These are phyloP conservation scores for Julus scandinavius DNA, from an alignment of 2,888 invertebrate genomes.

Conservation along the genomic window DNA sequence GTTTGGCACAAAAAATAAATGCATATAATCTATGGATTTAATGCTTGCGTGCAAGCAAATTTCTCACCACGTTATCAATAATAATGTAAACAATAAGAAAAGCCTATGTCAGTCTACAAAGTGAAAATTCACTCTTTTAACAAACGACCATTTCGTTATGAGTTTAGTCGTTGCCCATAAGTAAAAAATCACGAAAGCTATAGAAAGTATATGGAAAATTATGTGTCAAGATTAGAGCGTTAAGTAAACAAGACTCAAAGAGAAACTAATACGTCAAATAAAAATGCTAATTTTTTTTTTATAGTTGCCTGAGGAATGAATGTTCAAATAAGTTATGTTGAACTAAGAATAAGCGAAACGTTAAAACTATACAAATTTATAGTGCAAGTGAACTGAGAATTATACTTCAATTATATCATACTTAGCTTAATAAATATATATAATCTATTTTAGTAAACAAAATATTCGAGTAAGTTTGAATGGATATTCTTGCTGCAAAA, in stretches of 20 bases:
- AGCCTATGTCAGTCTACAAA: background rate
- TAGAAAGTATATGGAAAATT: background rate
- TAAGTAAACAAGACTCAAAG: background rate
- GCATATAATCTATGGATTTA: background rate
- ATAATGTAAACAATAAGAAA: background rate
- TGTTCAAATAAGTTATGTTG: background rate
- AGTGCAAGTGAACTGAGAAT: too few relatives aligned
- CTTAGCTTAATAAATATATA: too few relatives aligned
- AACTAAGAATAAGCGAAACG: too few relatives aligned
- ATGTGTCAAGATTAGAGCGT: background rate
- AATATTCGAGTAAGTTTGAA: too few relatives aligned
- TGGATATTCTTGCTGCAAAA: too few relatives aligned
- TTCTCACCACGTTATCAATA: background rate
- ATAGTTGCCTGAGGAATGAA: background rate
- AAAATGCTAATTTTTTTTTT: background rate
- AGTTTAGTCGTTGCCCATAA: background rate
- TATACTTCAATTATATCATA: too few relatives aligned
- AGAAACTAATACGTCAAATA: background rate
- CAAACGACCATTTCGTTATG: background rate
- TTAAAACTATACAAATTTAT: too few relatives aligned
- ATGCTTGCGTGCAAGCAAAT: background rate
- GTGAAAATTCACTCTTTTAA: background rate
- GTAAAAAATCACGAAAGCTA: background rate
- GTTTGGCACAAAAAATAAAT: background rate
- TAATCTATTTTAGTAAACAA: too few relatives aligned